Base-by-base conservation (phyloP, 2,797 vertebrate species). In the Lagocephalus sceleratus region DNA sequence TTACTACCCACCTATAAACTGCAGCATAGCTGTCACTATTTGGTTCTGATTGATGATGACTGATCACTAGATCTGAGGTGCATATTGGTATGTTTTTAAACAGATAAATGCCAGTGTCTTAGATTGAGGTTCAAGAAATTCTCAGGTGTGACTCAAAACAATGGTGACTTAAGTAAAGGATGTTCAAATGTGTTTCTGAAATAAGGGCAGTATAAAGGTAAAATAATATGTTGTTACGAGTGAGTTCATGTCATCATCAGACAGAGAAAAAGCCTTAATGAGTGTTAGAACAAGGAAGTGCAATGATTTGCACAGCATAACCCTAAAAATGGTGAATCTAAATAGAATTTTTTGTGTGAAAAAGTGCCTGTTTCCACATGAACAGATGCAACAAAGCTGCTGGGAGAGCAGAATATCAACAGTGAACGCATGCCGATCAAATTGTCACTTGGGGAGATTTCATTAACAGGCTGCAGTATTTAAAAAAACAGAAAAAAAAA, bases 401-500 rank as follows among this genome's bases (percentile, higher is more conserved):
- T 39, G 16, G 15, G 35, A 39, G 38, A 39, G 16, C 14, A 12
- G 35, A 15, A 38, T 15, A 15, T 38, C 8, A 38, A 38, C 16
- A 16, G 38, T 15, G 15, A 39, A 39, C 38, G n/a, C 2, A 39
- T 39, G 38, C 3, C 38, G n/a, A 15, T 39, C 38, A 39, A 39
- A n/a, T 16, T n/a, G 4, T 39, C 16, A n/a, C 14, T 39, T 38
- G 35, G 6, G 40, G 17, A 41, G 40, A 41, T 19, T 41, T 7
- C 40, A 19, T 20, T 17, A 43, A 20, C 41, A 50, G 16, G 54
- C 52, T 53, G 66, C 41, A 61, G 51, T 50, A 52, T 60, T 55
- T 51, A 58, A 52, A 48, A 44, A 50, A 68, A 66, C 64, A 54
- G 56, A 52, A 48, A 44, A 50, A 68, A 66, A 66, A 68, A 76